Evolutionary conservation across 2,113 vertebrate genomes (phyloP), one percentile per base, ranked within the genome.

Genomic region (Hyla sarda): DNA sequence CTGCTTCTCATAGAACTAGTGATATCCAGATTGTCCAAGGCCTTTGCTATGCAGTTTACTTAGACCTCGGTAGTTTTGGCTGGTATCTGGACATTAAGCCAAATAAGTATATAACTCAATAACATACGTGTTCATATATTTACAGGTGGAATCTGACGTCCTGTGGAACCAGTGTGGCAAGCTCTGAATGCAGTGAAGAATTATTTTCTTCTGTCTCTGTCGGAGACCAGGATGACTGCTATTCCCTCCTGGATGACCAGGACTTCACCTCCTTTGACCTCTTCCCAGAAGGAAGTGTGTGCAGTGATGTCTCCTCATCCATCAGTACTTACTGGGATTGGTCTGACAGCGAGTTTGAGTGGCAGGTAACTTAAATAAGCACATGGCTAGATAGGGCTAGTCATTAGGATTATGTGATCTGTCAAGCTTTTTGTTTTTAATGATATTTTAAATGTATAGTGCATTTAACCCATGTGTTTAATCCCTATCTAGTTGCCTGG

Each of bases 301-400:
- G 98, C 93, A 99, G 98, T 23, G 98, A 99, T 76, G 98, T 99
- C 25, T 99, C 98, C 1, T 99, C 98, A n/a, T 99, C 98, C 32
- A 99, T 99, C 90, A 99, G 97, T 91, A 99, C 98, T 0, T 99
- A 99, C 81, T 99, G 98, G 97, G 98, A 99, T 90, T 99, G 98
- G 98, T 99, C 98, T 14, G 98, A 99, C 92, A 99, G 97, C 0
- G 98, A 99, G 89, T 99, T 99, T 94, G 98, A 99, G 89, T 99
- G 98, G 98, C 98, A 99, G 97, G 98, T 99, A 91, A 90, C 47
- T 48, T n/a, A n/a, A n/a, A n/a, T n/a, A n/a, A n/a, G n/a, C n/a
- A n/a, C n/a, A n/a, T n/a, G n/a, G n/a, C n/a, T n/a, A n/a, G n/a
- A n/a, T n/a, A n/a, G n/a, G n/a, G n/a, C n/a, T n/a, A n/a, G 41